Evolutionary conservation across 2,888 invertebrate genomes (phyloP).

Genomic region (Serrognathus titanus): DNA sequence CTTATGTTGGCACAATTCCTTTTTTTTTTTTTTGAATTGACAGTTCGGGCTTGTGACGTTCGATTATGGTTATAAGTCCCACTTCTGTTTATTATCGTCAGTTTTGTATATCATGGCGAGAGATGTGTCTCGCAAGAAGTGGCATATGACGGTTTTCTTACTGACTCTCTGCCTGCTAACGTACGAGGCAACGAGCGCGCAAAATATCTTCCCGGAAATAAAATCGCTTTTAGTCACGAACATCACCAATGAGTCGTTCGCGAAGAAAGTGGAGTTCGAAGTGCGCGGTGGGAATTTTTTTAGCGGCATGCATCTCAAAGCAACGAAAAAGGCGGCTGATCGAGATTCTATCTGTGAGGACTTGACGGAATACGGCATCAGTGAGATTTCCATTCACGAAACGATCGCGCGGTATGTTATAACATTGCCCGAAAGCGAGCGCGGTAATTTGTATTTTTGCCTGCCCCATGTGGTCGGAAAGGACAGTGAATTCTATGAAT

Average conservation of each 20-base stretch:
- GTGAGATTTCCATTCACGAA: conserved; percentile 26
- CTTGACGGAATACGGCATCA: conserved; percentile 33
- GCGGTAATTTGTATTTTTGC: conserved; percentile 42
- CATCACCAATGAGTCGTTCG: conserved; percentile 29
- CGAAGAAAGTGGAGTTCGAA: conserved; percentile 39
- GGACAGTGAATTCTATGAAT: conserved; percentile 34
- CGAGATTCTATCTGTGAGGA: conserved; percentile 36
- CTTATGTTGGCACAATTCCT: not conserved
- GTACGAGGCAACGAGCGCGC: not conserved
- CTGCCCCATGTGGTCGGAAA: conserved; percentile 30
- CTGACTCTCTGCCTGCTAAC: not conserved
- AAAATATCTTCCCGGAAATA: conserved; percentile 29
- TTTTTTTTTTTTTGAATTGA: not conserved
- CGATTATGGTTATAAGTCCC: conserved; percentile 25
- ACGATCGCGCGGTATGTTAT: conserved; percentile 35
- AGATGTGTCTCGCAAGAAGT: conserved; percentile 35
- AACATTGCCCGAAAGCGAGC: conserved; percentile 35
- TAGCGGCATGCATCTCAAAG: conserved; percentile 37
- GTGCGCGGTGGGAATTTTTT: conserved; percentile 42
- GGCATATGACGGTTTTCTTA: conserved; percentile 30
- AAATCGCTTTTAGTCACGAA: conserved; percentile 27
- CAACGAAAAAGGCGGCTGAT: conserved; percentile 34
- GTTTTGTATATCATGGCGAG: conserved; percentile 45
- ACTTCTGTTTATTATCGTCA: conserved; percentile 21
- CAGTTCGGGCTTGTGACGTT: conserved; percentile 21